phyloP scores from a whole-genome alignment of 2,797 vertebrate genomes.

The Pelochelys cantorii region DNA sequence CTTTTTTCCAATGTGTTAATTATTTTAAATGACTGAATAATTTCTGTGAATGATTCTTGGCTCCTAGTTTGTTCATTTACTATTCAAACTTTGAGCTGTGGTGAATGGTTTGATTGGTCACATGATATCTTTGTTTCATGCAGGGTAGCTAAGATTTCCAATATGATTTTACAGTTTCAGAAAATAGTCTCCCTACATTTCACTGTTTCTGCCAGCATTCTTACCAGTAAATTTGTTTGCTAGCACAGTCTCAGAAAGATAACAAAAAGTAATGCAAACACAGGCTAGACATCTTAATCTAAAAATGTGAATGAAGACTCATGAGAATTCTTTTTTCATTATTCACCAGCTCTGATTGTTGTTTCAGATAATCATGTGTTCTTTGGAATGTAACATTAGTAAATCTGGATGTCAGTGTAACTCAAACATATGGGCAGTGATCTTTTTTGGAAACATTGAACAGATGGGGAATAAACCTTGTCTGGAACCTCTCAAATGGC shows the following conservation, averaged over 20 bases:
- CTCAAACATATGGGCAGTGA: not conserved
- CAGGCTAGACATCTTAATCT: not conserved
- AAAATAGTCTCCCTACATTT: not conserved
- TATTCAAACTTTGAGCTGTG: not conserved
- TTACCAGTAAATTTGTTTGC: not conserved
- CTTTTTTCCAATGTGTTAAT: not conserved
- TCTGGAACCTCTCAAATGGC: not conserved
- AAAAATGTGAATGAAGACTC: not conserved
- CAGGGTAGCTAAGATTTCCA: not conserved
- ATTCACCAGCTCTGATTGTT: not conserved
- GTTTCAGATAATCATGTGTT: not conserved
- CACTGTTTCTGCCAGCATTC: not conserved
- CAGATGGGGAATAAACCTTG: not conserved
- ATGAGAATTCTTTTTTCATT: not conserved
- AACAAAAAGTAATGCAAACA: not conserved
- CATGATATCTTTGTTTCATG: not conserved
- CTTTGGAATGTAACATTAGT: not conserved
- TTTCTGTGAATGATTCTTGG: not conserved
- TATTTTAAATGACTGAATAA: not conserved
- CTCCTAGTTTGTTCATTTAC: not conserved
- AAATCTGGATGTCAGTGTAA: not conserved
- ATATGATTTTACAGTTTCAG: not conserved
- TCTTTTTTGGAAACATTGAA: not conserved
- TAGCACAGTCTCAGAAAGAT: not conserved
- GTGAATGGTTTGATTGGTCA: not conserved